Conservation (phyloP, 2,113 vertebrate species). For the Nothoprocta pentlandii region DNA sequence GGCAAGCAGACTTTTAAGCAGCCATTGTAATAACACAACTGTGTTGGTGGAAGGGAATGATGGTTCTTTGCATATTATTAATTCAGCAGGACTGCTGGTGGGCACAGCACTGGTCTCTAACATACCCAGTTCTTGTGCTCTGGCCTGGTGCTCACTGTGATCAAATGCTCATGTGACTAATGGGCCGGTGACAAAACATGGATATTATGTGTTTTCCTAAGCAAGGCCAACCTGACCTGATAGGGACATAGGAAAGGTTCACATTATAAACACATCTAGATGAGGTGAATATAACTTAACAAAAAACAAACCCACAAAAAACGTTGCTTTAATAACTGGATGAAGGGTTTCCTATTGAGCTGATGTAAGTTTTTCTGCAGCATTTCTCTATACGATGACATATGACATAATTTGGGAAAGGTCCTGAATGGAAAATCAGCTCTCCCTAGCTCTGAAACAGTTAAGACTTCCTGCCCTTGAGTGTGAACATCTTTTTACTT, state of each 20-base stretch:
- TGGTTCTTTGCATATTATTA: neutral
- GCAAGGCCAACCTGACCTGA: neutral
- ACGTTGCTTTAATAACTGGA: neutral
- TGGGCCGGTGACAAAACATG: neutral
- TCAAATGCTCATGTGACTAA: neutral
- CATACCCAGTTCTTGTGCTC: neutral
- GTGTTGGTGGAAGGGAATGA: neutral
- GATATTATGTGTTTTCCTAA: neutral
- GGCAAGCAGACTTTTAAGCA: neutral
- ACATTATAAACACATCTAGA: neutral
- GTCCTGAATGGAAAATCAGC: slow-evolving; percentile 2
- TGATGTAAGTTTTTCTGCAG: neutral
- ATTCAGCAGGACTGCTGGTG: neutral
- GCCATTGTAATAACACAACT: neutral
- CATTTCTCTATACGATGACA: neutral
- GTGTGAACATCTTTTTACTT: neutral
- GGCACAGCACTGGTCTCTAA: neutral
- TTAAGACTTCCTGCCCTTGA: neutral
- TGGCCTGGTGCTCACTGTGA: neutral
- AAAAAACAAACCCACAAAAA: neutral
- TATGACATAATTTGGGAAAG: neutral
- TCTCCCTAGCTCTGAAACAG: neutral
- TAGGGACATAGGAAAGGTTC: neutral
- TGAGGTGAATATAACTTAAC: neutral
- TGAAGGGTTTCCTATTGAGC: neutral